Base-by-base conservation (phyloP, 2,113 vertebrate species). In the Nematolebias whitei region DNA sequence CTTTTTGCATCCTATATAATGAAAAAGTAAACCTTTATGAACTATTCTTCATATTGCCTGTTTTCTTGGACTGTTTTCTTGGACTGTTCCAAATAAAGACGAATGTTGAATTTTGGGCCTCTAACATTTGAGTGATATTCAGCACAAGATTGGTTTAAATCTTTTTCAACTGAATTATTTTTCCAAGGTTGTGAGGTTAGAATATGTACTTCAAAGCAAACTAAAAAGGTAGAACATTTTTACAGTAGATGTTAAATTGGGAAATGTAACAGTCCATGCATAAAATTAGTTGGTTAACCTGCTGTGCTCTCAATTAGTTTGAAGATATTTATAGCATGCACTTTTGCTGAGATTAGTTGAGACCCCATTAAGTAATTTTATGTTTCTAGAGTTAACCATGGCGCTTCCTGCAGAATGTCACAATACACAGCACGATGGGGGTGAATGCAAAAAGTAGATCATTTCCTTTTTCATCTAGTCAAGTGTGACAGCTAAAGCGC, bases 41-140 rank as follows among this genome's bases (percentile, higher is more conserved):
- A 91, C 90, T 89, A 82, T 86, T 90, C 89, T 92, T 91, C 87
- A 85, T 92, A 92, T 91, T 93, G 92, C 92, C 90, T 93, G 92
- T 92, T 92, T 92, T 92, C 80, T 80, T 83, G 88, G 87, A 92
- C 88, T 92, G 87, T 91, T 91, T 92, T 91, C 81, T 79, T 80
- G 88, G 85, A 91, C 87, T 92, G 87, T 91, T 91, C 80, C 72
- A 90, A 92, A 92, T 92, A 91, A 93, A 90, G 68, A 88, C 66
- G 81, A 90, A 90, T 86, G 85, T 91, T 89, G 82, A 75, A 80
- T 87, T 90, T 87, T 88, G 87, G 79, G 74, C 74, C 73, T 88
- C 76, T 81, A 44, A 44, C 43, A 44, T 15, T 43, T 43, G 40
- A 43, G 6, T 44, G 43, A n/a, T 44, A 16, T n/a, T 44, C n/a